Evolutionary conservation across 2,113 vertebrate genomes (phyloP).

Genomic region (Crocuta crocuta): DNA sequence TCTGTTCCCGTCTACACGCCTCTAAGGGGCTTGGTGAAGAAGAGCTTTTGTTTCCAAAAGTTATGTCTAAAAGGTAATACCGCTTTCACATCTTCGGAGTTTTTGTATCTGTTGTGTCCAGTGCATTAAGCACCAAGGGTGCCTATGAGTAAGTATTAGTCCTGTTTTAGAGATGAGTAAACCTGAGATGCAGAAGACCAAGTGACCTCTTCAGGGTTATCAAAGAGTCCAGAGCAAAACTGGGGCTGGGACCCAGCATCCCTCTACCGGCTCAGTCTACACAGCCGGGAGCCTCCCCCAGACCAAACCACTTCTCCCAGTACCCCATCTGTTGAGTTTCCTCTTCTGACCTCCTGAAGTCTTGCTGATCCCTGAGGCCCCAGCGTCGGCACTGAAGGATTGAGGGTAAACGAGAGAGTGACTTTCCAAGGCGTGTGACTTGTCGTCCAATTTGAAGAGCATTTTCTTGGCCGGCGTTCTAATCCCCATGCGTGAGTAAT

Average conservation of each 20-base stretch:
- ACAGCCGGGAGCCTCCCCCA: neutral
- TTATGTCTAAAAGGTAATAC: neutral
- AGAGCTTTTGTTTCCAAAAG: neutral
- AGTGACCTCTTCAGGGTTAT: neutral
- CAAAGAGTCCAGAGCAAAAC: neutral
- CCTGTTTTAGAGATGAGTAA: neutral
- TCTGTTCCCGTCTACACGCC: neutral
- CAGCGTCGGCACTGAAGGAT: neutral
- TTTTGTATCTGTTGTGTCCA: neutral
- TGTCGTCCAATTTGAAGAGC: conserved; percentile 73
- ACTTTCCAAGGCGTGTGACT: conserved; percentile 57
- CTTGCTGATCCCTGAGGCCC: neutral
- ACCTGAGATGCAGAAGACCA: neutral
- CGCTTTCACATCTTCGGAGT: neutral
- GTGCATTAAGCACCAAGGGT: neutral
- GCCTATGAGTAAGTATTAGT: neutral
- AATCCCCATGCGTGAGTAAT: conserved; percentile 43
- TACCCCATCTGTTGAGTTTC: neutral
- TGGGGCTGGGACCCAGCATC: neutral
- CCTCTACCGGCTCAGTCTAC: rapidly evolving
- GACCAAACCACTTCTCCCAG: neutral
- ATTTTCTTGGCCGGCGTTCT: conserved; percentile 43
- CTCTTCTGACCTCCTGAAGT: neutral
- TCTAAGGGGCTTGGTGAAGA: neutral
- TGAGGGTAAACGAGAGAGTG: neutral